Evolutionary conservation across 2,888 invertebrate species (phyloP).

Genomic region (Drosophila ustulata): DNA sequence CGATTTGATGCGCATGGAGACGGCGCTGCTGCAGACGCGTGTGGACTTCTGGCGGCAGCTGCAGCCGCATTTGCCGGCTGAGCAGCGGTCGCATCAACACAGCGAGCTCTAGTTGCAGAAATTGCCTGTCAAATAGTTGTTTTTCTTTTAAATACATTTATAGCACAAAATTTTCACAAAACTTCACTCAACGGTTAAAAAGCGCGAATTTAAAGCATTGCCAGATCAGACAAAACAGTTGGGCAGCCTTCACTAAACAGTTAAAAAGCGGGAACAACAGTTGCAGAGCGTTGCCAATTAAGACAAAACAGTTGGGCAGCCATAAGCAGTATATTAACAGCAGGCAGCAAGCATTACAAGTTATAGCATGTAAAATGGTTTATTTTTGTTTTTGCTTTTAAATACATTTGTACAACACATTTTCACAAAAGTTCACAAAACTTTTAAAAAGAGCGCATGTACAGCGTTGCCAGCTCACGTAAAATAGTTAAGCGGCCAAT

Average conservation of each 20-base stretch:
- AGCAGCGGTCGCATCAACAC: slow-evolving; percentile 28
- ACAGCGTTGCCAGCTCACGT: slow-evolving; percentile 25
- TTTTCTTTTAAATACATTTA: background rate
- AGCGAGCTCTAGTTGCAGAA: slow-evolving; percentile 49
- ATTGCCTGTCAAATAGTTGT: background rate
- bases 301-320: too few species aligned
- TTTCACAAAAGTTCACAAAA: too few species aligned
- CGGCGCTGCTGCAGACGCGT: slow-evolving; percentile 86
- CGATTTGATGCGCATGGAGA: slow-evolving; percentile 86
- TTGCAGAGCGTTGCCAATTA: background rate
- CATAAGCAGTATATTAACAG: too few species aligned
- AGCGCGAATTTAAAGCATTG: too few species aligned
- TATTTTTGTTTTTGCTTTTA: too few species aligned
- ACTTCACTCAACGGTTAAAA: too few species aligned
- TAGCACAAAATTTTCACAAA: background rate
- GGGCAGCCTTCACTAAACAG: background rate
- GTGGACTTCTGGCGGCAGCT: slow-evolving; percentile 88
- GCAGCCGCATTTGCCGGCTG: slow-evolving; percentile 84
- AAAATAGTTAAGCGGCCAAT: background rate
- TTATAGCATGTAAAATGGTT: too few species aligned
- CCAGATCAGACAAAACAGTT: too few species aligned
- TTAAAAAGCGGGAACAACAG: slow-evolving; percentile 1
- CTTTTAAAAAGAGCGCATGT: too few species aligned
- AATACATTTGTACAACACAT: too few species aligned
- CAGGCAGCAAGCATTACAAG: too few species aligned